These are phyloP conservation scores for Origma solitaria DNA, from an alignment of 2,113 vertebrate species.

Conservation along the genomic window DNA sequence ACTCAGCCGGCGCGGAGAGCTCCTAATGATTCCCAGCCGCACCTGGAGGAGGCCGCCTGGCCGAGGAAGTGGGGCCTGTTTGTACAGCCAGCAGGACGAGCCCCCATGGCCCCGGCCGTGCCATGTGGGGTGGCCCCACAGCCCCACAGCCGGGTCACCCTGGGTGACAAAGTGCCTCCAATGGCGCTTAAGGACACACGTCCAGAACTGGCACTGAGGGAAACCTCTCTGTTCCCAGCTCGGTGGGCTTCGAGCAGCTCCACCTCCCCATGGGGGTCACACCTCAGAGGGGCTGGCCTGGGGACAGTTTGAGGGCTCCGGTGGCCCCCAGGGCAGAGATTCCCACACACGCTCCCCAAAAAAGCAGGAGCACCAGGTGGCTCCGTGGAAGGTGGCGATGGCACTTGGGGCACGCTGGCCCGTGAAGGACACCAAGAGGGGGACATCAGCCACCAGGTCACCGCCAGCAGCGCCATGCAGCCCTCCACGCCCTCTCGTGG, in stretches of 20 bases:
- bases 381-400: accelerated
- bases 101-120: accelerated
- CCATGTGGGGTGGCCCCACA: accelerated
- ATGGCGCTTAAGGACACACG: not conserved
- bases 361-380: accelerated
- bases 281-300: accelerated
- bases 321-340: not conserved
- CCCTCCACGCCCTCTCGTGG: not conserved
- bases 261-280: accelerated
- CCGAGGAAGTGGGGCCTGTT: not conserved
- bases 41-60: constrained; percentile 41
- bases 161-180: not conserved
- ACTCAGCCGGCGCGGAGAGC: not conserved
- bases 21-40: constrained; percentile 62
- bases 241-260: not conserved
- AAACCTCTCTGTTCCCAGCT: not conserved
- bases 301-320: not conserved
- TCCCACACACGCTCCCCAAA: accelerated
- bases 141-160: not conserved
- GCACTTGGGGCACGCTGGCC: accelerated
- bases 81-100: not conserved
- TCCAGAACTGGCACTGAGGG: accelerated
- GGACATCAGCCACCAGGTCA: not conserved
- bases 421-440: accelerated
- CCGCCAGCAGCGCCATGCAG: accelerated